Base-by-base conservation (phyloP, 2,797 vertebrate species). In the Ibycter americanus region DNA sequence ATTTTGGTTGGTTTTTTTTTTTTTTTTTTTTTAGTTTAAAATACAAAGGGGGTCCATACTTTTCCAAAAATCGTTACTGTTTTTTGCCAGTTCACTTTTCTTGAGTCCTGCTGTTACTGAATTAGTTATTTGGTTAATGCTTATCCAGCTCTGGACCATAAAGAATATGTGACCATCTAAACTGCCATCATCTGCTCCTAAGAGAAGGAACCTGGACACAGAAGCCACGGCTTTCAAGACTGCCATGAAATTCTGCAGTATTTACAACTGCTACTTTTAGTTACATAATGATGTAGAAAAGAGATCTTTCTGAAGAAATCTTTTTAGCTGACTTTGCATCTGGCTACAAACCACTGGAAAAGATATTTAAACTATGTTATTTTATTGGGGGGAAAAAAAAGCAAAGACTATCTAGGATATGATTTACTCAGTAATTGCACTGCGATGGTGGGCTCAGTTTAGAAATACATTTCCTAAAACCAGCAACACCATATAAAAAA, bases 311-410 rank as follows among this genome's bases (percentile, higher is more conserved):
- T 85, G 44, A 84, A 90, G 51, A 77, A 92, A 36, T 84, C 55
- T 54, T 77, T 95, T 92, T 90, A 94, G 95, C 90, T 97, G 96
- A 96, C 83, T 92, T 90, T 59, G 95, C 94, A 96, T 85, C 88
- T 97, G 94, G 95, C 90, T 83, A 90, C 51, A 91, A 96, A 97
- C 86, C 65, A 8, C 92, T 94, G 90, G 81, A 95, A 97, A 93
- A 95, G 87, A 73, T 95, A 96, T 94, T 97, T 95, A 65, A 96
- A 92, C 81, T 71, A 91, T 93, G 93, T 92, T 93, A 96, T 95
- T 97, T 94, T 93, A 95, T 80, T 0, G 20, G 32, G 62, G 81
- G 51, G 36, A 4, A 68, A 68, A 86, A 93, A 92, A 91, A 21
- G 19, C 84, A 92, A 96, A 92, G 67, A 82, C 77, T 90, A 96